These are phyloP conservation scores for Malurus leucopterus DNA, from an alignment of 2,797 vertebrate genomes.

Conservation along the genomic window DNA sequence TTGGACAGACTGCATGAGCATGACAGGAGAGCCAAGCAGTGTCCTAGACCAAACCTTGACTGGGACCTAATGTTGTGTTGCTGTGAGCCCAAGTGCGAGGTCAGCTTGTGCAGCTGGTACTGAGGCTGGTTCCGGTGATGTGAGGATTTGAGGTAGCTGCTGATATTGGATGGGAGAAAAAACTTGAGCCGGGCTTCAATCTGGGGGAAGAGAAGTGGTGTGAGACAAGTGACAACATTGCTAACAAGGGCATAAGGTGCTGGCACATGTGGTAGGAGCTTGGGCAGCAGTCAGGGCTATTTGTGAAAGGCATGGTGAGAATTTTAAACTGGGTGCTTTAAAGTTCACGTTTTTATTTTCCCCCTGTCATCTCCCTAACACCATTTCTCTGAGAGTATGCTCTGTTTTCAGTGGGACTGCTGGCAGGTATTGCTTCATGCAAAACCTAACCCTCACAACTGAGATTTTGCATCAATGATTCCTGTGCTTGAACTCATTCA, in stretches of 20 bases:
- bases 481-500: neutral
- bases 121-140: neutral
- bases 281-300: neutral
- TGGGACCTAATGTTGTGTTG: neutral
- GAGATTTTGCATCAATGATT: neutral
- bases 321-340: neutral
- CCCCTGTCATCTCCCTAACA: neutral
- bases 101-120: fast-evolving
- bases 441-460: neutral
- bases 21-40: neutral
- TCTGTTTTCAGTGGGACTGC: neutral
- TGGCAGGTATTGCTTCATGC: neutral
- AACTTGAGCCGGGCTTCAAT: neutral
- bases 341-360: neutral
- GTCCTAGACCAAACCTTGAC: neutral
- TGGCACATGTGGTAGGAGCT: neutral
- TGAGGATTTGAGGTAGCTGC: neutral
- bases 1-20: fast-evolving
- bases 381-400: neutral
- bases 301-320: neutral
- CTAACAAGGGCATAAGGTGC: neutral
- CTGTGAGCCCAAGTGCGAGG: neutral
- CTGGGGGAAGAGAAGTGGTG: fast-evolving
- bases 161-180: neutral
- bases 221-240: neutral